Percentiles rank a stretch among this genome's conserved stretches.
Evolutionary conservation across 2,797 vertebrate species (phyloP).

Genomic region (Poliocrania exsul): DNA sequence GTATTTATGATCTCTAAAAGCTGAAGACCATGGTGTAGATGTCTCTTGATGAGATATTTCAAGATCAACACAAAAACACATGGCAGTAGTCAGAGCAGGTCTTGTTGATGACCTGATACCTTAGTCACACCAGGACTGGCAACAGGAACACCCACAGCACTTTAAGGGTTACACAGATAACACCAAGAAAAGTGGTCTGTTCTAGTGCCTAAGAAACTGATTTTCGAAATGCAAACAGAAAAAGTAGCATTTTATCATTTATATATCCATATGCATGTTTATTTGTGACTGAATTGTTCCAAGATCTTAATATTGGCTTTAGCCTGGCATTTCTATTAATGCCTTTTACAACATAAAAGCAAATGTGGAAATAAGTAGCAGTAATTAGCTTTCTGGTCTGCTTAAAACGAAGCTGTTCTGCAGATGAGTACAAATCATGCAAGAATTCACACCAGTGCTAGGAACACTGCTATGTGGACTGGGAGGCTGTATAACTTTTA

Average conservation of each 20-base stretch:
- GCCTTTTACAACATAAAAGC: neutral
- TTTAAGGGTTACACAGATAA: neutral
- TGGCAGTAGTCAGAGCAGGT: neutral
- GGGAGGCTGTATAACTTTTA: neutral
- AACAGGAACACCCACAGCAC: neutral
- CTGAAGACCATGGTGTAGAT: neutral
- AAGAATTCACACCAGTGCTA: neutral
- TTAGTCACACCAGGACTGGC: neutral
- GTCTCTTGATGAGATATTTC: neutral
- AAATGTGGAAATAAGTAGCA: neutral
- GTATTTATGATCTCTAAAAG: neutral
- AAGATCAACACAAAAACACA: accelerated
- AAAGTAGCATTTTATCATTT: neutral
- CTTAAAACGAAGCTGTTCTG: neutral
- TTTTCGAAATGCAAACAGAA: neutral
- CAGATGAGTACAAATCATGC: neutral
- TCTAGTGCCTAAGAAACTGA: neutral
- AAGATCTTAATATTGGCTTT: neutral
- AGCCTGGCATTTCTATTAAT: neutral
- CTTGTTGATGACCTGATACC: neutral
- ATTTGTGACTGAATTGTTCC: neutral
- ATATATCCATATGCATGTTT: neutral
- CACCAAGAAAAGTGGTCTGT: neutral
- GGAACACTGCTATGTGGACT: neutral
- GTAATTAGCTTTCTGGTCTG: neutral